A percentile compares a stretch with the other conserved stretches of the same genome.
phyloP scores from a whole-genome alignment of 2,888 invertebrate genomes.

The Eupithecia inturbata region DNA sequence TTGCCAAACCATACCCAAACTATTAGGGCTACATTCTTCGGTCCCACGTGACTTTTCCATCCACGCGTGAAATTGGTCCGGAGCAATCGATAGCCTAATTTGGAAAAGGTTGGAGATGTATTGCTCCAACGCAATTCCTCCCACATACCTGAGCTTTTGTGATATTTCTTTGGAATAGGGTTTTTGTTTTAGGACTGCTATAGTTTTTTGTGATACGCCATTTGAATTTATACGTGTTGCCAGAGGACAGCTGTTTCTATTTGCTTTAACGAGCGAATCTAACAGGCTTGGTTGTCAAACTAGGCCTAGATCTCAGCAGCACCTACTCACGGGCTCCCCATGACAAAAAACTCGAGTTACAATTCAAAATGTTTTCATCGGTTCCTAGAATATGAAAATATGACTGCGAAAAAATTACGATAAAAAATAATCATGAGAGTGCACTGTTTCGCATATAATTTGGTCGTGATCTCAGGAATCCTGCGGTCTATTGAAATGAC shows the following conservation, averaged over 20 bases:
- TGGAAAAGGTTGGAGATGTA: conserved; percentile 40
- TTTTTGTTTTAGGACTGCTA: conserved; percentile 13
- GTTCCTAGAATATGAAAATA: too few species aligned
- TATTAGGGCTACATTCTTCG: conserved; percentile 37
- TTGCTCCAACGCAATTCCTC: conserved; percentile 25
- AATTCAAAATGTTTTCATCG: too few species aligned
- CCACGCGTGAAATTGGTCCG: conserved; percentile 66
- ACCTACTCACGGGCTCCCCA: too few species aligned
- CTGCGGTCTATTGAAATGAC: too few species aligned
- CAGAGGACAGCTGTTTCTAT: neutral
- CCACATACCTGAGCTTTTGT: conserved; percentile 14
- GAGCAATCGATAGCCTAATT: conserved; percentile 63
- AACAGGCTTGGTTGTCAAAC: too few species aligned
- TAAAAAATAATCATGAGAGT: too few species aligned
- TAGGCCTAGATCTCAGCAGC: too few species aligned
- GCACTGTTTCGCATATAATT: too few species aligned
- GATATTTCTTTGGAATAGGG: conserved; percentile 20
- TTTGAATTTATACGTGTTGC: neutral
- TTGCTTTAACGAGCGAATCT: too few species aligned
- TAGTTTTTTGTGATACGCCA: neutral
- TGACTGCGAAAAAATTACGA: too few species aligned
- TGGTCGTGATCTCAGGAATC: too few species aligned
- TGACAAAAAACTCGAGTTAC: too few species aligned
- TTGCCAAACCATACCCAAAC: conserved; percentile 34
- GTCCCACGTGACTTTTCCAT: conserved; percentile 46